Evolutionary conservation across 1,140 invertebrate species (phyloP), one percentile per base, ranked within the genome.

Genomic region (Bombus sibiricus): DNA sequence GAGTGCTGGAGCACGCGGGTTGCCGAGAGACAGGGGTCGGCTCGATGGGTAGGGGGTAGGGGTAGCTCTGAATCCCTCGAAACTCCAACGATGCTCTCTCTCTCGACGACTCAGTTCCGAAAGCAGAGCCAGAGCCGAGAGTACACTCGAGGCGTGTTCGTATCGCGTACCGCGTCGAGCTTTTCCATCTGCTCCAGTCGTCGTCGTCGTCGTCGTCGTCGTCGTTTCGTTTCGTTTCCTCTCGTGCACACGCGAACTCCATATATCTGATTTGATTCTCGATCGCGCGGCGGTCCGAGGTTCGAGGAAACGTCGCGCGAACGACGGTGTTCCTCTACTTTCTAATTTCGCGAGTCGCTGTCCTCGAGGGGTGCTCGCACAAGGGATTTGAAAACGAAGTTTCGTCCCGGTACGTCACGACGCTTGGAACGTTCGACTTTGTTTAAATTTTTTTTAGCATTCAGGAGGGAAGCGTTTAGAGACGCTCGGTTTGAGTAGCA

Each of bases 21-120:
- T 87, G 84, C 71, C 79, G 87, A 84, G 89, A 82, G 87, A 83
- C 86, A 85, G 89, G 75, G 89, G 81, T 68, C 84, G 88, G 80
- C 53, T 4, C 78, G 84, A 15, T 79, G 83, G 81, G 81, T 80
- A 73, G 80, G 68, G 39, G 69, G 81, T 81, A 86, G 86, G 89
- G 89, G 89, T 88, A 82, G 89, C 74, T 73, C 85, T 76, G 88
- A 88, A 93, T 93, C 91, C 92, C 89, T 93, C 92, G 88, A 89
- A 93, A 93, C 89, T 91, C 86, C 87, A 57, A 87, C 88, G 88
- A 84, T 86, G 78, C 90, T 88, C 90, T 90, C 89, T 90, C 89
- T 90, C 91, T 89, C 79, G 86, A 83, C 79, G 86, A 83, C 87
- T 93, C 92, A 93, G 93, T 93, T 90, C 87, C 91, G 88, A 93